Evolutionary conservation across 2,888 invertebrate genomes (phyloP), one percentile per base, ranked within the genome.

Genomic region (Pseudococcus jackbeardsleyi): DNA sequence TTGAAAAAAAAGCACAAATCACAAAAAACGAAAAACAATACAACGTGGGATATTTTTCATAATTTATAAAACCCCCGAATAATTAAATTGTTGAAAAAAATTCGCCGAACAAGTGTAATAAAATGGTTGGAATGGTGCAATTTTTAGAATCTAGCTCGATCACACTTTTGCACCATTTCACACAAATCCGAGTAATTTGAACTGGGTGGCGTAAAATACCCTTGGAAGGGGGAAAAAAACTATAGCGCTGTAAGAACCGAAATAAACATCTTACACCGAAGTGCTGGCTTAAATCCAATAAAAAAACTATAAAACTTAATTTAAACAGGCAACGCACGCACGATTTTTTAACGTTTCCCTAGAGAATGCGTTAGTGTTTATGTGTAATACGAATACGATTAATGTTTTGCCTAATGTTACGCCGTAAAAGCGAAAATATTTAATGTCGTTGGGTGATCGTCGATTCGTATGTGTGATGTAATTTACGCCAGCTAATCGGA

Each of bases 301-400:
- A 82, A 82, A 82, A 82, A 82, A 82, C 79, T 82, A 82, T 82
- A 82, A 82, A 82, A 82, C 79, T 82, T 82, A 19, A 82, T 82
- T 46, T 82, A 46, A 82, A 82, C 42, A 46, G 79, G 19, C 79
- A 46, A 46, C 42, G 79, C 19, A 46, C 79, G 79, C 46, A 82
- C 72, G 33, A 72, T 19, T 82, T 82, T 82, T 82, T 82, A 82
- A 82, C 22, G 79, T 42, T 46, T 82, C 79, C 79, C 79, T 46
- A 19, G 79, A 42, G 79, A 19, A 82, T 46, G 46, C 79, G 79
- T 82, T 82, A 82, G 46, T 46, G 79, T 46, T 82, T 46, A 82
- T 82, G 33, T 82, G 79, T 46, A 46, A 82, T 82, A 46, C 79
- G 79, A 82, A 46, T 82, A 46, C 79, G 79, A 82, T 11, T 82